Evolutionary conservation across 2,888 invertebrate species (phyloP).

Genomic region (Oegoconia quadripuncta): DNA sequence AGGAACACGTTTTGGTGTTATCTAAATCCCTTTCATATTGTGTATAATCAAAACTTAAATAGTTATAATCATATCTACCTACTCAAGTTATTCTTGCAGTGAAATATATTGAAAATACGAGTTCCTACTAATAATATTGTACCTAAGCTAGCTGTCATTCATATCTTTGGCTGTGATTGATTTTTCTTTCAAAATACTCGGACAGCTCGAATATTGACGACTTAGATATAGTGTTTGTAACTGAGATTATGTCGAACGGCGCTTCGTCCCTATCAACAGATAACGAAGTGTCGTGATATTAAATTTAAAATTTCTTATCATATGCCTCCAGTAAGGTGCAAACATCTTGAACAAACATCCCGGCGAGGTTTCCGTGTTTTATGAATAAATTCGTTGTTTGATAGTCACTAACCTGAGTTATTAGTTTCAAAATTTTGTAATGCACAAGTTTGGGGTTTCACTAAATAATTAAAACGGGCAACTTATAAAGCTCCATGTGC

Average conservation of each 20-base stretch:
- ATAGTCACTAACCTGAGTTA: constrained; percentile 2
- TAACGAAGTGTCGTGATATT: constrained; percentile 45
- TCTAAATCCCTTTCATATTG: too few relatives aligned
- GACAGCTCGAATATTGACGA: constrained; percentile 41
- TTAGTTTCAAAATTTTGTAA: too few relatives aligned
- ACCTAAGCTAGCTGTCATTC: constrained; percentile 41
- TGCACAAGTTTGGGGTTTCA: too few relatives aligned
- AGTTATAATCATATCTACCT: too few relatives aligned
- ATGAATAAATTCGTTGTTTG: not conserved
- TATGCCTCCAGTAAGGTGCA: constrained; percentile 46
- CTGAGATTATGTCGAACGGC: constrained; percentile 44
- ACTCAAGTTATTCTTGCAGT: not conserved
- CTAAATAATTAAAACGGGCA: too few relatives aligned
- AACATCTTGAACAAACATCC: constrained; percentile 52
- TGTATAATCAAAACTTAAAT: too few relatives aligned
- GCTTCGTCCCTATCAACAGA: constrained; percentile 45
- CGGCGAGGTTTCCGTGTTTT: not conserved
- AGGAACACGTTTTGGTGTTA: too few relatives aligned
- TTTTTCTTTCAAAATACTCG: constrained; percentile 34
- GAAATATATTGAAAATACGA: not conserved
- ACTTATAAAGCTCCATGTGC: too few relatives aligned
- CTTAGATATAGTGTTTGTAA: constrained; percentile 42
- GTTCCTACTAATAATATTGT: constrained; percentile 10
- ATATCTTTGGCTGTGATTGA: constrained; percentile 56
- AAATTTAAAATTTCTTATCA: constrained; percentile 66